Evolutionary conservation across 1,140 invertebrate species (phyloP).

Genomic region (Leptestheria dahalacensis): DNA sequence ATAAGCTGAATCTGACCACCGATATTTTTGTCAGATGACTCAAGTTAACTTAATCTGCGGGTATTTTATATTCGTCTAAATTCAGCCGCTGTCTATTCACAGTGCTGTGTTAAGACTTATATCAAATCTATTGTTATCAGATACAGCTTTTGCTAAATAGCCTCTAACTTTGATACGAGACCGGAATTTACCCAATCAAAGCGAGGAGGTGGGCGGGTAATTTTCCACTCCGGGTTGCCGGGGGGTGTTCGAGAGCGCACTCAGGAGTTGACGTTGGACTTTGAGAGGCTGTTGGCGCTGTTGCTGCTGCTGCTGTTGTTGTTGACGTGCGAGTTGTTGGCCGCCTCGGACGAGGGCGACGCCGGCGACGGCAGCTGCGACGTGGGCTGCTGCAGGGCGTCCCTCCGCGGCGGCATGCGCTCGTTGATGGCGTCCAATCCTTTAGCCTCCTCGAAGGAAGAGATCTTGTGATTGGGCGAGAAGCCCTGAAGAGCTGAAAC

Average conservation of each 20-base stretch:
- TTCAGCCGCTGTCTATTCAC: no score
- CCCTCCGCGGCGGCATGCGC: conserved; percentile 90
- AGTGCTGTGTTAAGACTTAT: no score
- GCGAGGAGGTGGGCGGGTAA: background rate
- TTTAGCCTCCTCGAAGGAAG: conserved; percentile 97
- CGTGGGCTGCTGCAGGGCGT: conserved; percentile 34
- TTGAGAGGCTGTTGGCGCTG: conserved; percentile 2
- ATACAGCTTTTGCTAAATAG: background rate
- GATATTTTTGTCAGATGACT: no score
- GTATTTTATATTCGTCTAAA: no score
- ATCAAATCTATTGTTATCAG: background rate
- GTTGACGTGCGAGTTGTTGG: conserved; percentile 9
- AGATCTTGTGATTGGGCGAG: conserved; percentile 95
- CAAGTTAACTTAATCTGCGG: no score
- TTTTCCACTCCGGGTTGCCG: background rate
- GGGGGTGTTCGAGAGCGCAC: background rate
- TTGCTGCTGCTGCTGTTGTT: conserved; percentile 8
- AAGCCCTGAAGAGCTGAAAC: conserved; percentile 88
- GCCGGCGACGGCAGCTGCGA: conserved; percentile 7
- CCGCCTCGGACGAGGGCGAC: background rate
- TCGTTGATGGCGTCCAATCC: conserved; percentile 98
- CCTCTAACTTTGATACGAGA: background rate
- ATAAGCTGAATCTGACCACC: no score
- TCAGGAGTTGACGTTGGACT: background rate
- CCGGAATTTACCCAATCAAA: background rate